Base-by-base conservation (phyloP, 2,888 invertebrate species). In the Notodonta dromedarius region DNA sequence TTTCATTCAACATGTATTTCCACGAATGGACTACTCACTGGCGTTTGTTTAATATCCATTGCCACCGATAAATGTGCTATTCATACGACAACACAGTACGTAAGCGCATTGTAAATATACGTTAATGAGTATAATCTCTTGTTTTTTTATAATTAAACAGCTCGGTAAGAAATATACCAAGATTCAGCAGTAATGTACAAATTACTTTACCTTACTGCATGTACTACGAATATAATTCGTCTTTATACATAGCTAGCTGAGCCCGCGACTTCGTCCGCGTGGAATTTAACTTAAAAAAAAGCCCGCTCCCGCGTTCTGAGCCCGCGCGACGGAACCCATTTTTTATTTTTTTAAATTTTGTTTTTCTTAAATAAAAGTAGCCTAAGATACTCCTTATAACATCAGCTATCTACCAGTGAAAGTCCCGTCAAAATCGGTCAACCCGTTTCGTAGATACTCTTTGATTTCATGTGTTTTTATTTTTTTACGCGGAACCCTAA, bases 1-100 rank as follows among this genome's bases (percentile, higher is more conserved):
- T 87, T 87, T 87, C 77, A 85, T 88, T 88, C 81, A 87, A 88
- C 84, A 85, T 80, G 83, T 83, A 74, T 74, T 86, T 84, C 86
- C 86, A 78, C 65, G 73, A 82, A 84, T 78, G 74, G 73, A 58
- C 68, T 39, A 73, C 46, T 84, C 82, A 84, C 76, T 40, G 13
- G 40, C 24, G 69, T 72, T 73, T 79, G 81, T 82, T 83, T 79
- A 78, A 84, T 74, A 71, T 66, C 63, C 67, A 73, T 63, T 77
- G 71, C 70, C 72, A 78, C 75, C 73, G 78, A 76, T 73, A 78
- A 80, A 79, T 79, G 79, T 78, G 75, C 73, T 73, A 80, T 77
- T 68, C 71, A 72, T 78, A 78, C 78, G 69, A 66, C 65, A 67
- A 64, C 63, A 61, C 76, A 78, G 76, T 80, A 78, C 75, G 62